Evolutionary conservation across 2,113 vertebrate species (phyloP).

Genomic region (Vulpes vulpes): DNA sequence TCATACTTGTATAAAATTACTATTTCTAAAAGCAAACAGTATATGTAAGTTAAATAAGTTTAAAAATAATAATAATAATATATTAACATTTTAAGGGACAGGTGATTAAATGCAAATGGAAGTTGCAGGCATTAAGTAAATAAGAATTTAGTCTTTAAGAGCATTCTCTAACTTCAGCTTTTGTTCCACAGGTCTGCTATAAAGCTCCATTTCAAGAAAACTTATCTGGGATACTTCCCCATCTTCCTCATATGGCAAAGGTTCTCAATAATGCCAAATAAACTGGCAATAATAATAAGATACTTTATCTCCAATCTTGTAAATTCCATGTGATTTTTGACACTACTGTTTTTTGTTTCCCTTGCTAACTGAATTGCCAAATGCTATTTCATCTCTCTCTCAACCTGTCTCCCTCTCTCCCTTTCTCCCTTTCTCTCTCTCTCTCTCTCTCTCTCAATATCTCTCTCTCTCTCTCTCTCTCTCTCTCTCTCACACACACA

Average conservation of each 20-base stretch:
- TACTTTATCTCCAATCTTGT: background rate
- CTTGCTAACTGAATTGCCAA: background rate
- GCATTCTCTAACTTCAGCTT: background rate
- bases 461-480: background rate
- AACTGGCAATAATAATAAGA: background rate
- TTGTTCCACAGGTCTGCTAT: background rate
- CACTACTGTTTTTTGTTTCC: background rate
- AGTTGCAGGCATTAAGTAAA: background rate
- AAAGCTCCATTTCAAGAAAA: slow-evolving; percentile 1
- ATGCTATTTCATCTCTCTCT: background rate
- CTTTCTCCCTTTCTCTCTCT: background rate
- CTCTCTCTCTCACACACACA: no score
- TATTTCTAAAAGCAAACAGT: background rate
- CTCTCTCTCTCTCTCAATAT: fast-evolving
- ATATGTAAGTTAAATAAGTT: background rate
- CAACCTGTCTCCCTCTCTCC: background rate
- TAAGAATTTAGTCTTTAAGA: background rate
- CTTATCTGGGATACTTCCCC: background rate
- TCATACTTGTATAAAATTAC: background rate
- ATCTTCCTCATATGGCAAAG: background rate
- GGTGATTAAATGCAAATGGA: background rate
- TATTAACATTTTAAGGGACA: background rate
- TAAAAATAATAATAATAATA: slow-evolving; percentile 33
- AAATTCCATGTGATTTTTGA: background rate
- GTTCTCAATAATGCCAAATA: background rate